These are phyloP conservation scores for Nymphalis c-album DNA, from an alignment of 2,888 invertebrate genomes.

Conservation along the genomic window DNA sequence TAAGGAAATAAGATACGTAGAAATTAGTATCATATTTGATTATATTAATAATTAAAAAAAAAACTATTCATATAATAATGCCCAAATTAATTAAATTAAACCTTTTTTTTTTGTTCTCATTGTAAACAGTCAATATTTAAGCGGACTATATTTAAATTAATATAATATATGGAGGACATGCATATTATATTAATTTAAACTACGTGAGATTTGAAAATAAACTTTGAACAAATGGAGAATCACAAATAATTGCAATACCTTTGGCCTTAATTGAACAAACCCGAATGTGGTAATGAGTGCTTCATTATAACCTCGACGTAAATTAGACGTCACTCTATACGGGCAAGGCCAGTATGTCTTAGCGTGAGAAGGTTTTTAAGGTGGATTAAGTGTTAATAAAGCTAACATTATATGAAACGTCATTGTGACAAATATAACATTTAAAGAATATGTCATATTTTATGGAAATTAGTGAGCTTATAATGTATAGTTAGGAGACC, in stretches of 20 bases:
- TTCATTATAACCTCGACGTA: constrained; percentile 39
- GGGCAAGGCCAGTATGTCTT: constrained; percentile 36
- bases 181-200: too few species aligned
- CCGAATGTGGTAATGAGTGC: constrained; percentile 39
- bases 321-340: constrained; percentile 33
- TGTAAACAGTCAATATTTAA: too few species aligned
- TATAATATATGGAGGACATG: too few species aligned
- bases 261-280: constrained; percentile 33
- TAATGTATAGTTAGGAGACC: too few species aligned
- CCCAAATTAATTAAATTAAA: too few species aligned
- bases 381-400: constrained; percentile 36
- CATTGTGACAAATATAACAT: not conserved
- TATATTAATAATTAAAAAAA: too few species aligned
- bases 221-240: not conserved
- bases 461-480: too few species aligned
- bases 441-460: not conserved
- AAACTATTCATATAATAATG: too few species aligned
- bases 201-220: not conserved
- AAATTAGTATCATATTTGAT: too few species aligned
- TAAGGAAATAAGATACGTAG: too few species aligned
- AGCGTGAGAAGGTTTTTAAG: constrained; percentile 37
- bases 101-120: too few species aligned
- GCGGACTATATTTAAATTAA: too few species aligned
- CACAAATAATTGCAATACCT: constrained; percentile 20
- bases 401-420: not conserved